Base-by-base conservation (phyloP, 2,113 vertebrate species). In the Eurystomus gularis region DNA sequence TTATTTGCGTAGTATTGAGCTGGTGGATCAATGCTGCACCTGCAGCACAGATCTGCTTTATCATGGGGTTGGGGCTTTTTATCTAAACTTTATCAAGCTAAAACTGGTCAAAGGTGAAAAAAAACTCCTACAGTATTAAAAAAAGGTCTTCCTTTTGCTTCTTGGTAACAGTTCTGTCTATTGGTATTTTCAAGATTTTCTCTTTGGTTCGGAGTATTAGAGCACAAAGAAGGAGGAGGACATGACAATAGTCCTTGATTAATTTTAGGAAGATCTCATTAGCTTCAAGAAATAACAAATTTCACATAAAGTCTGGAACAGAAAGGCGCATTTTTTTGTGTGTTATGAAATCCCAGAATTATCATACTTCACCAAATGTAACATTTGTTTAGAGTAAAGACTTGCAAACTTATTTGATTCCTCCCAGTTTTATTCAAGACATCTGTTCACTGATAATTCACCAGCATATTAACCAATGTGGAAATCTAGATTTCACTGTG, bases 1-100 rank as follows among this genome's bases (percentile, higher is more conserved):
- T 37, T 92, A 58, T 84, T 94, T 84, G 70, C 3, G 7, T 11
- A 35, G 28, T 52, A 89, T 51, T 57, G 93, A 94, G 86, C 83
- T 60, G 44, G 42, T 24, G 65, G 88, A 82, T 85, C 88, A 73
- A 90, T 76, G 73, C 76, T 65, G 68, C n/a, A 78, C 84, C 83
- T 77, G 68, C 60, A 82, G 72, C 48, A 64, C 48, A 79, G 17
- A 61, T 48, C 72, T 23, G 29, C n/a, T 89, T 85, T 11, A 60
- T 8, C 0, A 0, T 35, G 6, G 33, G 11, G 17, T 31, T 55
- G 17, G 26, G 29, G 26, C 11, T 80, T 66, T 89, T 65, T 60
- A 46, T 31, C 52, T 75, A 48, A 95, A 72, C 15, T 85, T 75
- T 79, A 79, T n/a, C 25, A 86, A 64, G 23, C 16, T 81, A 68